phyloP scores from a whole-genome alignment of 2,113 vertebrate species.

The Eulemur rufifrons region DNA sequence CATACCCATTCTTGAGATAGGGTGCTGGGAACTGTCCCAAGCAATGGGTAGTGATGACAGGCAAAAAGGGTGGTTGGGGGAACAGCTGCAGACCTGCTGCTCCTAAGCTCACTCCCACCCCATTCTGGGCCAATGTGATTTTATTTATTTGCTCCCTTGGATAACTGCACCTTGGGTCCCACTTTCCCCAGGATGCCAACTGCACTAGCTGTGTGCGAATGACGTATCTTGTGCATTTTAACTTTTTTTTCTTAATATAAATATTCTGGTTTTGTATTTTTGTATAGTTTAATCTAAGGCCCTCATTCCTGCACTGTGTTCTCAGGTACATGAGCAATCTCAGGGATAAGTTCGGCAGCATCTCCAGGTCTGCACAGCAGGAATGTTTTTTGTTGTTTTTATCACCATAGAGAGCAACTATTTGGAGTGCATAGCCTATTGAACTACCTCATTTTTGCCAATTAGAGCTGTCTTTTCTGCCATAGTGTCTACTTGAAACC shows the following conservation, averaged over 20 bases:
- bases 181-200: constrained; percentile 69
- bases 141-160: constrained; percentile 84
- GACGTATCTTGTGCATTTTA: constrained; percentile 86
- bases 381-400: constrained; percentile 64
- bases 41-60: constrained; percentile 2
- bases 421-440: constrained; percentile 74
- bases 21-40: constrained; percentile 17
- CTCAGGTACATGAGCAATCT: constrained; percentile 88
- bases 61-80: background rate
- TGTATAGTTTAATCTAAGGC: constrained; percentile 88
- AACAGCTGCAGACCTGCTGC: background rate
- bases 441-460: constrained; percentile 35
- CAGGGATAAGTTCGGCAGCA: constrained; percentile 85
- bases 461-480: no score
- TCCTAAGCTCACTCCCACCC: background rate
- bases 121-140: constrained; percentile 68
- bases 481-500: no score
- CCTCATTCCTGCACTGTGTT: constrained; percentile 86
- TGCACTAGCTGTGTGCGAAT: constrained; percentile 83
- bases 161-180: constrained; percentile 70
- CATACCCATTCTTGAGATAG: background rate
- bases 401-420: constrained; percentile 79
- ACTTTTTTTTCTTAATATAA: constrained; percentile 82
- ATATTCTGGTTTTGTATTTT: constrained; percentile 86
- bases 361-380: constrained; percentile 80